Percentiles rank a stretch among this genome's conserved stretches.
These are phyloP conservation scores for Cardinalis cardinalis DNA, from an alignment of 2,113 vertebrate genomes.

Conservation along the genomic window DNA sequence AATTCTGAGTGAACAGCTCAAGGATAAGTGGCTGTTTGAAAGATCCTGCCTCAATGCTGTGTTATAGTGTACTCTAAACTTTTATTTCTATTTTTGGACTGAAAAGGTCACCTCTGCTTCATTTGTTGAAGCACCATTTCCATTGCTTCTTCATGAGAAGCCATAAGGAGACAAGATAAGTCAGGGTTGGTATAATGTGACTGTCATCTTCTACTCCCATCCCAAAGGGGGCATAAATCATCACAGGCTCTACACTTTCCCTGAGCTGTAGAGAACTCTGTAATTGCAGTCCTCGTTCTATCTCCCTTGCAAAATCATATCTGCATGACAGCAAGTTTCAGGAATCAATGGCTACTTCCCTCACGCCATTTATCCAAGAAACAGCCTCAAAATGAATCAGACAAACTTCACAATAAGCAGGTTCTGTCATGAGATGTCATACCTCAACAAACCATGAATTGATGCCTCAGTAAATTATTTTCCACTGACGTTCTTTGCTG, in stretches of 20 bases:
- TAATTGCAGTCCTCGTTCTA: neutral
- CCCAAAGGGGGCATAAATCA: neutral
- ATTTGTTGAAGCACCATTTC: neutral
- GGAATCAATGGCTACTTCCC: neutral
- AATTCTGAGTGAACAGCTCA: neutral
- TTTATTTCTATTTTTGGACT: neutral
- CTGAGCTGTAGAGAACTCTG: neutral
- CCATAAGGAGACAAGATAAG: neutral
- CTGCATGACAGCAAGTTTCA: neutral
- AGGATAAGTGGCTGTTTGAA: neutral
- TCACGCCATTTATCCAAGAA: neutral
- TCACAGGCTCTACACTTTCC: neutral
- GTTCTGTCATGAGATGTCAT: neutral
- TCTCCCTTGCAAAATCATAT: neutral
- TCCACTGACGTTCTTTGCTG: neutral
- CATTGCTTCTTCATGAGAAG: neutral
- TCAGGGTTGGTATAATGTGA: neutral
- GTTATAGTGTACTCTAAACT: neutral
- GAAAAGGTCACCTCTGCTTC: neutral
- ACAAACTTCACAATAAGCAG: neutral
- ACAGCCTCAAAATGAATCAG: neutral
- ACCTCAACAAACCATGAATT: neutral
- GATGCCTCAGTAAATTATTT: conserved; percentile 5
- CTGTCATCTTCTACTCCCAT: neutral
- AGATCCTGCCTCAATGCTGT: neutral